phyloP scores from a whole-genome alignment of 1,140 invertebrate species.

The Pygmarrhopalites habei region DNA sequence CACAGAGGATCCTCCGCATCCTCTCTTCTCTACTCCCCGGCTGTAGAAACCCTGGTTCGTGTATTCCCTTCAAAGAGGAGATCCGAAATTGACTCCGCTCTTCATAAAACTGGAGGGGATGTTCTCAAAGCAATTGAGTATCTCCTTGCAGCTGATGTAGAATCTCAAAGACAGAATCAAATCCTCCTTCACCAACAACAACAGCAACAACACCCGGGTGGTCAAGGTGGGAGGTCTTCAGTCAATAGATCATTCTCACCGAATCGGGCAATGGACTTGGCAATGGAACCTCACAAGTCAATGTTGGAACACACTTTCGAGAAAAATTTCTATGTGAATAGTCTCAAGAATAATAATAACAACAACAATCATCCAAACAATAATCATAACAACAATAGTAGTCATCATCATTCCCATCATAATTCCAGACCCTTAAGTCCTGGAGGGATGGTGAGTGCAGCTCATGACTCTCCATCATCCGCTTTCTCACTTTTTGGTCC shows the following conservation, averaged over 20 bases:
- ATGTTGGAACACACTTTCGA: constrained; percentile 31
- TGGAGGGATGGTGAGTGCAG: no score
- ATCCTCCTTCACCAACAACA: constrained; percentile 3
- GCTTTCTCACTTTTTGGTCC: constrained; percentile 38
- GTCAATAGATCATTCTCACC: not conserved
- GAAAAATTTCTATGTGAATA: constrained; percentile 18
- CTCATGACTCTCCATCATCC: constrained; percentile 21
- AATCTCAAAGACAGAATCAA: constrained; percentile 16
- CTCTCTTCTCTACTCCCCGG: constrained; percentile 13
- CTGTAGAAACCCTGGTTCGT: constrained; percentile 61
- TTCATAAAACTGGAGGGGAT: constrained; percentile 67
- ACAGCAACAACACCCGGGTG: constrained; percentile 14
- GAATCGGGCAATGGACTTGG: constrained; percentile 28
- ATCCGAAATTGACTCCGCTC: constrained; percentile 70
- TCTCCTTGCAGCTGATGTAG: constrained; percentile 44
- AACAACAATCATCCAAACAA: constrained; percentile 9
- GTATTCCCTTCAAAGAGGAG: constrained; percentile 79
- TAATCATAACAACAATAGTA: not conserved
- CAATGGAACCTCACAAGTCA: constrained; percentile 29
- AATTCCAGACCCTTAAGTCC: not conserved
- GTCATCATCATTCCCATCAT: not conserved
- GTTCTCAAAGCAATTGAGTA: constrained; percentile 84
- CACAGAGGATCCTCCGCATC: not conserved
- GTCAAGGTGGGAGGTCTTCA: no score
- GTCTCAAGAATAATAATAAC: constrained; percentile 7